Evolutionary conservation across 2,888 invertebrate genomes (phyloP).

Genomic region (Metallyticus violacea): DNA sequence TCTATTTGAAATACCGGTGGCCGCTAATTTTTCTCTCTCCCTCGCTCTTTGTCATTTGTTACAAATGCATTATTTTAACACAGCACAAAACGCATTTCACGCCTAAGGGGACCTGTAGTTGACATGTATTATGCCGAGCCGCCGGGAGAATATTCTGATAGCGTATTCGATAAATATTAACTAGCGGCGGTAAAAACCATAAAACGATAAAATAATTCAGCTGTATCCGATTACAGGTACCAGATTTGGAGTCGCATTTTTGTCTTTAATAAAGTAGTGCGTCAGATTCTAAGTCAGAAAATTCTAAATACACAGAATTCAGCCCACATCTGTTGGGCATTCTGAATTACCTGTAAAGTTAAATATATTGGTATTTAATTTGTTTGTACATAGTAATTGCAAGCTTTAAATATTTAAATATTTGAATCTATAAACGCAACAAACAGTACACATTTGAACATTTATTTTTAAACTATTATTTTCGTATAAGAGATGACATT

Average conservation of each 20-base stretch:
- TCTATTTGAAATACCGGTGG: background rate
- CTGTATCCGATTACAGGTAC: background rate
- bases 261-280: background rate
- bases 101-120: background rate
- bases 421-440: too few relatives aligned
- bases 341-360: too few relatives aligned
- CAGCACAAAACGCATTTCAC: background rate
- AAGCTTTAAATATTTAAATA: too few relatives aligned
- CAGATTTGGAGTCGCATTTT: background rate
- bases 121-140: background rate
- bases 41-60: too few relatives aligned
- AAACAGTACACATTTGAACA: too few relatives aligned
- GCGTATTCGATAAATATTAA: background rate
- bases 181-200: background rate
- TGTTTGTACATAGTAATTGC: too few relatives aligned
- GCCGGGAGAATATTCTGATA: background rate
- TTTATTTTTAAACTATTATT: too few relatives aligned
- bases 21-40: background rate
- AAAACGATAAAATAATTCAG: background rate
- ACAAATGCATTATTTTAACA: background rate
- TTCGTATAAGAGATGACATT: too few relatives aligned
- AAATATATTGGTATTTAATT: too few relatives aligned
- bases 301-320: too few relatives aligned
- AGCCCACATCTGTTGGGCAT: too few relatives aligned
- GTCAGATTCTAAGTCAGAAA: too few relatives aligned